Conservation (phyloP, 2,888 invertebrate genomes). For the Lapara coniferarum region DNA sequence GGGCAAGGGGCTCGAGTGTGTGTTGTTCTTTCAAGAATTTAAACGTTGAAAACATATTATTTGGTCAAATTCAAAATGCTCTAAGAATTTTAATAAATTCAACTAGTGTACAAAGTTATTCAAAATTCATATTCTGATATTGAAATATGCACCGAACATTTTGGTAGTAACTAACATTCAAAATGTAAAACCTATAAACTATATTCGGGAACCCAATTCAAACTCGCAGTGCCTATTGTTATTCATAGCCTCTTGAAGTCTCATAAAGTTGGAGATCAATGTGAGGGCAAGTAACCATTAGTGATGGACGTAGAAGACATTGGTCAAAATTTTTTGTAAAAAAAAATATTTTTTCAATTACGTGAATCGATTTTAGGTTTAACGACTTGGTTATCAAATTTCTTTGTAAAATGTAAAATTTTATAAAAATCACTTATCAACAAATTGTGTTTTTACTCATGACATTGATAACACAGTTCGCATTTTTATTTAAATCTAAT, state of each 20-base stretch:
- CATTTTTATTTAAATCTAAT: not conserved
- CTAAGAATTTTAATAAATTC: too few relatives aligned
- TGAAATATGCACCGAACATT: not conserved
- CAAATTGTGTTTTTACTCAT: too few relatives aligned
- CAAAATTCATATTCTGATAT: too few relatives aligned
- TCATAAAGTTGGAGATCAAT: conserved; percentile 64
- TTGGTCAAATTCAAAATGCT: too few relatives aligned
- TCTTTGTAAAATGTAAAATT: too few relatives aligned
- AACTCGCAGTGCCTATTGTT: conserved; percentile 52
- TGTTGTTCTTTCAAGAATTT: not conserved
- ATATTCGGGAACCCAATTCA: conserved; percentile 42
- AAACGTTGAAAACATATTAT: too few relatives aligned
- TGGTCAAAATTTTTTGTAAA: not conserved
- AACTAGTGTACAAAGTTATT: too few relatives aligned
- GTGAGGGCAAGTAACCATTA: conserved; percentile 54
- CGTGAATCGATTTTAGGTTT: not conserved
- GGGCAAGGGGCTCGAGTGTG: too few relatives aligned
- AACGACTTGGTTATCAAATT: too few relatives aligned
- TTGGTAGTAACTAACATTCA: conserved; percentile 5
- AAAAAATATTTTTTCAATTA: not conserved
- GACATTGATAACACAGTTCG: too few relatives aligned
- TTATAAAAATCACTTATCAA: too few relatives aligned
- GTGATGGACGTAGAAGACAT: not conserved
- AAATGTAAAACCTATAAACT: conserved; percentile 30
- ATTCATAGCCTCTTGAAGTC: conserved; percentile 59